Evolutionary conservation across 2,113 vertebrate species (phyloP), one percentile per base, ranked within the genome.

Genomic region (Pteronura brasiliensis): DNA sequence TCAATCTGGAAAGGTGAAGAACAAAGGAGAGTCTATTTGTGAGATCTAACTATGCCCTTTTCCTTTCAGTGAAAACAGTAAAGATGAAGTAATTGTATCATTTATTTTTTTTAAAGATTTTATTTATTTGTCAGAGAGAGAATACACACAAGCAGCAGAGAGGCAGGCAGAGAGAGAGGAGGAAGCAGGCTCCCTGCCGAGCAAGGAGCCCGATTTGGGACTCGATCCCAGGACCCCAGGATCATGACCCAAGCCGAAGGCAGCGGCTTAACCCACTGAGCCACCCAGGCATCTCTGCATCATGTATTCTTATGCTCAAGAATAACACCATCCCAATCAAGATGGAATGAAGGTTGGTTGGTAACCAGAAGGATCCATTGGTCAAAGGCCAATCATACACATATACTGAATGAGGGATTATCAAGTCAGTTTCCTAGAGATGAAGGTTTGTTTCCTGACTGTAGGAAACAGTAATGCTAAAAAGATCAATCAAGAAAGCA

Each of bases 281-380:
- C 44, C 44, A 47, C 44, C 44, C 44, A 47, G 44, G 44, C 9
- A 1, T 10, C 44, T 10, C 44, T 47, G 10, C 44, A 88, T 90
- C 67, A 74, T 42, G 29, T 55, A 77, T 71, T 91, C 47, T 96
- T 72, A 80, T 25, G 23, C 17, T 95, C 63, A 96, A 61, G 63
- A 82, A 92, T 85, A 81, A 93, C 77, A 85, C 36, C n/a, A 80
- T 74, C 57, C 85, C 31, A 74, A 88, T 88, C 3, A 80, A 93
- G n/a, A 88, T 71, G 63, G n/a, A 74, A 90, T 80, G 47, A 63
- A 93, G 39, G 59, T 95, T 90, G 17, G 2, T 69, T 82, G 57
- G 49, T 90, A 52, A 95, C 11, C 47, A 88, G 47, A 85, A 87
- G 44, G 63, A 97, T 86, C 95, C 81, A 95, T 63, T 71, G 90